Evolutionary conservation across 2,797 vertebrate genomes (phyloP).

Genomic region (Lerista edwardsae): DNA sequence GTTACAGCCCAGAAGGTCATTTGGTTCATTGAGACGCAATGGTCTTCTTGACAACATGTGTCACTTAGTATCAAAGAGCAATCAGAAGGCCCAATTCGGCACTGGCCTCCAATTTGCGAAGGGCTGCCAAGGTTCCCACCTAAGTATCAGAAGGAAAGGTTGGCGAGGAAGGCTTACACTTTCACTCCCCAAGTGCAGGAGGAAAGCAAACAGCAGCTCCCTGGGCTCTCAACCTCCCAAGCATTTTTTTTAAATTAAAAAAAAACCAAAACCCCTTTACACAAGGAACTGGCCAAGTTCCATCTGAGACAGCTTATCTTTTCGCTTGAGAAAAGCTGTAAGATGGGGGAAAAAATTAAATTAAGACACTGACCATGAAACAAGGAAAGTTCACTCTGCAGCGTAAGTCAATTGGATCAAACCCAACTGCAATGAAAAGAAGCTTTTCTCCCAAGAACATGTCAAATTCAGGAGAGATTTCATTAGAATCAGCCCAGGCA

Average conservation of each 20-base stretch:
- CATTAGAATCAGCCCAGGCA: not conserved
- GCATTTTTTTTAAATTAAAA: not conserved
- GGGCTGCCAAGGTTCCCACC: not conserved
- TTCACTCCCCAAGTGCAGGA: not conserved
- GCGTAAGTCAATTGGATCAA: not conserved
- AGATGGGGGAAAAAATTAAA: not conserved
- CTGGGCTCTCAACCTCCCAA: not conserved
- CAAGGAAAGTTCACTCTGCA: not conserved
- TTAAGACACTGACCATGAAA: not conserved
- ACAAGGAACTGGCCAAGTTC: not conserved
- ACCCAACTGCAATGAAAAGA: not conserved
- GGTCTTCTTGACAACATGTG: not conserved
- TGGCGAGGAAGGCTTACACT: not conserved
- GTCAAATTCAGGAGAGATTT: conserved; percentile 11
- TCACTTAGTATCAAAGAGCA: not conserved
- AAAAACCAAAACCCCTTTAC: not conserved
- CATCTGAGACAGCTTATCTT: not conserved
- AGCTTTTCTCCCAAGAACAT: not conserved
- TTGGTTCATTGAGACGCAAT: not conserved
- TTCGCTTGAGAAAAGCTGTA: not conserved
- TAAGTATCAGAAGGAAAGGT: not conserved
- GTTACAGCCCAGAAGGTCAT: not conserved
- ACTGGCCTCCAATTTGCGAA: not conserved
- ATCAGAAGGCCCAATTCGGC: not conserved
- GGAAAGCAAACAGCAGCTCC: not conserved